A percentile compares a stretch with the other conserved stretches of the same genome.
phyloP scores from a whole-genome alignment of 2,113 vertebrate species.

The Phylloscopus trochiloides region DNA sequence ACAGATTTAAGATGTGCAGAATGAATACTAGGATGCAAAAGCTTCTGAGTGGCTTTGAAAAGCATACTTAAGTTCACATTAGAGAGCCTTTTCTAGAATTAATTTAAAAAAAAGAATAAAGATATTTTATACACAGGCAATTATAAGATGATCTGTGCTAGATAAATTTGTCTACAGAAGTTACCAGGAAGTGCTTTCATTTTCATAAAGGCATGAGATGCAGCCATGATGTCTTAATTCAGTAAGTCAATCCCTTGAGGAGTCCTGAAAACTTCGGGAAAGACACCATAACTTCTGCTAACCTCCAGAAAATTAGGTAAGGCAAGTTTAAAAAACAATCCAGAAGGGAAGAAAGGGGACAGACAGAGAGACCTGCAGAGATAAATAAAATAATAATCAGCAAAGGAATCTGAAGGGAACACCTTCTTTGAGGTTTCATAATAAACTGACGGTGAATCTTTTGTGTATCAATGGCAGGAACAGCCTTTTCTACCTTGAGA shows the following conservation, averaged over 20 bases:
- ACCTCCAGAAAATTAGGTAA: conserved; percentile 44
- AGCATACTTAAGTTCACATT: background rate
- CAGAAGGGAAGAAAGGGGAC: conserved; percentile 46
- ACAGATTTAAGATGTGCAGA: background rate
- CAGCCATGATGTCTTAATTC: background rate
- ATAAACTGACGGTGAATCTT: background rate
- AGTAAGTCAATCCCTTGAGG: background rate
- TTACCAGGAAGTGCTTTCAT: background rate
- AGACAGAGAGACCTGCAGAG: conserved; percentile 58
- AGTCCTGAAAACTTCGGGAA: background rate
- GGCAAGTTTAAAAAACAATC: conserved; percentile 35
- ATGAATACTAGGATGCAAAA: background rate
- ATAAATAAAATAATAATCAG: conserved; percentile 62
- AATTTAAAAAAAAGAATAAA: background rate
- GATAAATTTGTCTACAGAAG: background rate
- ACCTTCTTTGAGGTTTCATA: background rate
- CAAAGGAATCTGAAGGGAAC: conserved; percentile 10
- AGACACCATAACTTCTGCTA: conserved; percentile 1
- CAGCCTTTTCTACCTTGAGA: background rate
- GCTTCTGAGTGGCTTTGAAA: background rate
- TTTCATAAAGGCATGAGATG: background rate
- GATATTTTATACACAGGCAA: background rate
- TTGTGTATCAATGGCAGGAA: background rate
- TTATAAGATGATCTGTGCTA: background rate
- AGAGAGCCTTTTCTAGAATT: background rate